Conservation (phyloP, 1,140 invertebrate genomes). For the Plodia interpunctella region DNA sequence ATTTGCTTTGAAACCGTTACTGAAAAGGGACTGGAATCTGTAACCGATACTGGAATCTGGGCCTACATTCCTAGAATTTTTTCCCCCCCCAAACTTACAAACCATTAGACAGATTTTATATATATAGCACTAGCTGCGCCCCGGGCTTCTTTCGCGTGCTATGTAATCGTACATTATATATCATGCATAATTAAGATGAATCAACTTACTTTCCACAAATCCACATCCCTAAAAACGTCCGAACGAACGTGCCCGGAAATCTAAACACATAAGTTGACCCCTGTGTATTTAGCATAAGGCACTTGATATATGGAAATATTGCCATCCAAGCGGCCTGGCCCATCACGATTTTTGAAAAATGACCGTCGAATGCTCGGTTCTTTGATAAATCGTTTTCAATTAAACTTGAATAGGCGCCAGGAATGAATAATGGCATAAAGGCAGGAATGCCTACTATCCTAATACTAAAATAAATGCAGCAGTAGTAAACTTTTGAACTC, state of each 20-base stretch:
- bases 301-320: constrained; percentile 2
- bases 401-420: not conserved
- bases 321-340: not conserved
- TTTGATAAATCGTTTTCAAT: constrained; percentile 5
- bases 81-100: too few relatives aligned
- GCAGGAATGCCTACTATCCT: not conserved
- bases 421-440: not conserved
- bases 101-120: too few relatives aligned
- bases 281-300: constrained; percentile 5
- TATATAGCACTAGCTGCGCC: too few relatives aligned
- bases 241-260: not conserved
- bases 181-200: not conserved
- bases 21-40: too few relatives aligned
- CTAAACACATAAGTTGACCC: constrained; percentile 5
- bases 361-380: not conserved
- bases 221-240: not conserved
- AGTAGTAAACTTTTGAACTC: too few relatives aligned
- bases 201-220: not conserved
- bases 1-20: too few relatives aligned
- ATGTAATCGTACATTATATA: too few relatives aligned
- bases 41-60: too few relatives aligned
- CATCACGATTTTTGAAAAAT: not conserved
- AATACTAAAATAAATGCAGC: too few relatives aligned
- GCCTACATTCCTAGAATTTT: too few relatives aligned
- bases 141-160: too few relatives aligned